Evolutionary conservation across 2,797 vertebrate species (phyloP), one percentile per base, ranked within the genome.

Genomic region (Pempheris klunzingeri): DNA sequence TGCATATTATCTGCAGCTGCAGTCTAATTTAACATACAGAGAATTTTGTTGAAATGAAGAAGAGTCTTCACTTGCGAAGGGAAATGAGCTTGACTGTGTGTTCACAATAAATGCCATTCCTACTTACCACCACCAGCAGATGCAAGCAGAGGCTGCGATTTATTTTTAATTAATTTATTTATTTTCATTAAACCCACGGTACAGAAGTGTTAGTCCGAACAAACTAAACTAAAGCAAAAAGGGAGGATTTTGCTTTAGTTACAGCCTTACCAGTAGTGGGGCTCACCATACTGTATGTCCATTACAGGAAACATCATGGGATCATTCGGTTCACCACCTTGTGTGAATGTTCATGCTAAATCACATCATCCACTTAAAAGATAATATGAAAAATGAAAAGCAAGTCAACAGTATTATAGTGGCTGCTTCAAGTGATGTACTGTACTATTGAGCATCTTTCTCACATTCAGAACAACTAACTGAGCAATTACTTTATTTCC

Each of bases 161-260:
- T n/a, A n/a, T n/a, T n/a, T n/a, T n/a, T n/a, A n/a, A n/a, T n/a
- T n/a, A n/a, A n/a, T n/a, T n/a, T n/a, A n/a, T n/a, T n/a, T n/a
- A n/a, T n/a, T 73, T 81, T 67, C 8, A 57, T 75, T 30, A 22
- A 65, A 5, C 4, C 28, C 77, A 69, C 53, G 62, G 30, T 4
- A 58, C 44, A 60, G 41, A 44, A 20, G n/a, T 41, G 39, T 53
- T 41, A 18, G 28, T 38, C 62, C 57, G 17, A 72, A 26, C 58
- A 63, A 78, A 68, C 60, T 61, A 62, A 17, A 22, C 39, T 39
- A n/a, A n/a, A n/a, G n/a, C n/a, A n/a, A n/a, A n/a, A n/a, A n/a
- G n/a, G n/a, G 46, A 54, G 30, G 17, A 54, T 53, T 66, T 64
- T 28, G 5, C 15, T 66, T 65, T 62, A 54, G 39, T 73, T 44